Evolutionary conservation across 2,797 vertebrate species (phyloP), one percentile per base, ranked within the genome.

Genomic region (Mus minutoides): DNA sequence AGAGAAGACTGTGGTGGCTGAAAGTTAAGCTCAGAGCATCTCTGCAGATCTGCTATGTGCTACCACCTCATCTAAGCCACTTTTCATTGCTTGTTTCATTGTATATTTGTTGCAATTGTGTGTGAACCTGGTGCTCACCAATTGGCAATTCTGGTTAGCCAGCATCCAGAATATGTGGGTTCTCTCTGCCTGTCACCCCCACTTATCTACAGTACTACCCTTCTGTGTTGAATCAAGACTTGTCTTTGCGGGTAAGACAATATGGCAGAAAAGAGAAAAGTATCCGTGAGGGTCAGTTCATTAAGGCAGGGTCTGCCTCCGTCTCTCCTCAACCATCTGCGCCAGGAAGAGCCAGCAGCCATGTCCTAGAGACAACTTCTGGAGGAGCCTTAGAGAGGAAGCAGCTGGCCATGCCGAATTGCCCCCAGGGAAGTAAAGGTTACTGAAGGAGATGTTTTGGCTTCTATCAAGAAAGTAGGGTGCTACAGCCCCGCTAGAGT

Each of bases 241-340:
- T 94, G 58, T 76, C 34, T 91, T 90, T 94, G 71, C 60, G 19
- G 80, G 19, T 90, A 69, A 92, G 14, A 90, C 62, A 95, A 79
- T n/a, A 58, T 34, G 22, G 71, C 4, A 16, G n/a, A 83, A 76
- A 58, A 90, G n/a, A 52, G 83, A 62, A 84, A 40, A 14, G 29
- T 90, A 71, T 43, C 62, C 90, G 84, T 37, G 26, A 87, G 92
- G 96, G 8, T 49, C 34, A n/a, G 56, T 69, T 90, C 84, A 86
- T 58, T 71, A 79, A 87, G 85, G 43, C 67, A 94, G 62, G 40
- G 75, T 94, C 58, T 90, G 77, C 77, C 86, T 88, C 64, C n/a
- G 22, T 93, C 16, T 60, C 46, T 79, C 80, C 46, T 85, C 37
- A 37, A 34, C 84, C 64, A 17, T 46, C 89, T 94, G 56, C 22